Percentiles rank a stretch among this genome's conserved stretches.
Conservation (phyloP, 35 echinoderm and acorn worm species). For the Hemicentrotus pulcherrimus region DNA sequence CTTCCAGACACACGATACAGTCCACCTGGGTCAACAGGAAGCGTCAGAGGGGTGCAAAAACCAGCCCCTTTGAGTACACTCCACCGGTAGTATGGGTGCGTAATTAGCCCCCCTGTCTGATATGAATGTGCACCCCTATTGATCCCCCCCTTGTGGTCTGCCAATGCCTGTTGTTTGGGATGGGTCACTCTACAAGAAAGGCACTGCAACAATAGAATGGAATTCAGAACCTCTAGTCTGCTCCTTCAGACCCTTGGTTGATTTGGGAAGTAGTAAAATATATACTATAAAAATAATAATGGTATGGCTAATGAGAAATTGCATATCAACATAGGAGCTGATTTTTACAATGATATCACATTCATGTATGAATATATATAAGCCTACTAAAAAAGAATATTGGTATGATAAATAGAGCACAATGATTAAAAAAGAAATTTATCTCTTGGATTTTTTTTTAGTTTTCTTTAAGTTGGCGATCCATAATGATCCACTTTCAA, state of each 20-base stretch:
- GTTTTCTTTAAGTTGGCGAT: no score
- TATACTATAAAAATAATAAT: no score
- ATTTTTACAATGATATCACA: no score
- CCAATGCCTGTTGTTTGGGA: slow-evolving; percentile 4
- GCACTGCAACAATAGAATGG: slow-evolving; percentile 10
- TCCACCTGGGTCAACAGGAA: neutral
- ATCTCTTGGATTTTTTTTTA: no score
- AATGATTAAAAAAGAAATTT: no score
- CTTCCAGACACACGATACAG: neutral
- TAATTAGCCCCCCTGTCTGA: slow-evolving; percentile 1
- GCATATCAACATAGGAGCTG: no score
- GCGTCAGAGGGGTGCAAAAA: neutral
- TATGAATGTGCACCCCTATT: slow-evolving; percentile 1
- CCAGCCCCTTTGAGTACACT: neutral
- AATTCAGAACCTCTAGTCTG: neutral
- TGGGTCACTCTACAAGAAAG: neutral
- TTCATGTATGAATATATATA: no score
- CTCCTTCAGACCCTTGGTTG: neutral
- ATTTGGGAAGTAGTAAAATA: neutral
- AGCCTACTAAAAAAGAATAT: no score
- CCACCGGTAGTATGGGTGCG: neutral
- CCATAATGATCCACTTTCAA: no score
- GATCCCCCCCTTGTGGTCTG: neutral
- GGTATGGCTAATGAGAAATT: no score
- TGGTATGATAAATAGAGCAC: no score